Conservation (phyloP, 2,113 vertebrate genomes). For the Rhizomys pruinosus region DNA sequence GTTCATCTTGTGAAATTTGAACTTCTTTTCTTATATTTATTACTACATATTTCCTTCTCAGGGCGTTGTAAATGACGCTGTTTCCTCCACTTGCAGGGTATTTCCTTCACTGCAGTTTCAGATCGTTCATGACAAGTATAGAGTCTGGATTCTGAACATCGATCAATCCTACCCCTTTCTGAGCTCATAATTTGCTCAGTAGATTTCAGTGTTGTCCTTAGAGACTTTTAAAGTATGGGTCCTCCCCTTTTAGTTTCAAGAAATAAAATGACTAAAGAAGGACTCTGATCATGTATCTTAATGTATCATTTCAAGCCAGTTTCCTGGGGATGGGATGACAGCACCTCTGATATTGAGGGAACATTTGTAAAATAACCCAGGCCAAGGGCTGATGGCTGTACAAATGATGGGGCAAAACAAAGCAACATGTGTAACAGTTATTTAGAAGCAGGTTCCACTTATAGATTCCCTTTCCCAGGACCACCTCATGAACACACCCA, state of each 20-base stretch:
- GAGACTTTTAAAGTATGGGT: not conserved
- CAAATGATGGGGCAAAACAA: not conserved
- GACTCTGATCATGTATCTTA: not conserved
- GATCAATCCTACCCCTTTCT: not conserved
- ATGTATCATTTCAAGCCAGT: not conserved
- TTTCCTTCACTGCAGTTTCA: conserved; percentile 37
- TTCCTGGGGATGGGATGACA: not conserved
- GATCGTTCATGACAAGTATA: not conserved
- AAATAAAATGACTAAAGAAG: not conserved
- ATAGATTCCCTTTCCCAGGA: not conserved
- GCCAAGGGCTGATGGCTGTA: not conserved
- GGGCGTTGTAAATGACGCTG: not conserved
- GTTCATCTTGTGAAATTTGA: not conserved
- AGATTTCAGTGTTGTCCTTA: not conserved
- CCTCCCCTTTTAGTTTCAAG: not conserved
- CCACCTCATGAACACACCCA: not conserved
- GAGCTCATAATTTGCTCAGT: not conserved
- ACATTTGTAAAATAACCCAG: not conserved
- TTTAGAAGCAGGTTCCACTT: not conserved
- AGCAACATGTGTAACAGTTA: not conserved
- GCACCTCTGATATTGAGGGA: not conserved
- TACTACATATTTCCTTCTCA: conserved; percentile 23
- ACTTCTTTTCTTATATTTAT: conserved; percentile 21
- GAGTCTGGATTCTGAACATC: conserved; percentile 9
- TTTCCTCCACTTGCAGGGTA: not conserved